A percentile compares a stretch with the other conserved stretches of the same genome.
phyloP scores from a whole-genome alignment of 2,888 invertebrate genomes.

The Apamea epomidion region DNA sequence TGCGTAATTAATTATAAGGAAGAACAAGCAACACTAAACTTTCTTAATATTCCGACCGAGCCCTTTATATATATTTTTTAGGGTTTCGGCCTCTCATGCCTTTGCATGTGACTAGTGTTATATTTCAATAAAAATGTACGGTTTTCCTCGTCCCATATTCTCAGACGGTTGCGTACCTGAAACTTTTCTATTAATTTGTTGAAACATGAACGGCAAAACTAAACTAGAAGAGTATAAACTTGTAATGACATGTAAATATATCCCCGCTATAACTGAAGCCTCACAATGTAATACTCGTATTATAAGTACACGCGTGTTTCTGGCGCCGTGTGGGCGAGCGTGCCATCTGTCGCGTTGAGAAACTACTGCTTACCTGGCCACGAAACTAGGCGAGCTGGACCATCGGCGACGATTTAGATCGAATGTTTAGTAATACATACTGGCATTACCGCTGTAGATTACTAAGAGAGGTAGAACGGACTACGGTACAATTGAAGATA shows the following conservation, averaged over 20 bases:
- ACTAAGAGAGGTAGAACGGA: conserved; percentile 8
- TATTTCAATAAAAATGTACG: neutral
- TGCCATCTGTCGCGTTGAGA: conserved; percentile 82
- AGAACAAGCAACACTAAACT: conserved; percentile 3
- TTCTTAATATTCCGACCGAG: neutral
- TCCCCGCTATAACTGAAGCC: conserved; percentile 55
- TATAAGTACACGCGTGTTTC: conserved; percentile 68
- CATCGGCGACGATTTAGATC: conserved; percentile 20
- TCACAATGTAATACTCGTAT: conserved; percentile 50
- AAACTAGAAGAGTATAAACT: neutral
- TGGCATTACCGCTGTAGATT: conserved; percentile 10
- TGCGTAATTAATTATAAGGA: conserved; percentile 27
- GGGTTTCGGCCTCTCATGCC: neutral
- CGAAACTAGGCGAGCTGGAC: conserved; percentile 60
- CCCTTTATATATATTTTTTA: neutral
- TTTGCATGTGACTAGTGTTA: neutral
- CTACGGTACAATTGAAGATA: conserved; percentile 16
- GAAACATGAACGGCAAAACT: neutral
- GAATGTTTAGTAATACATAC: conserved; percentile 38
- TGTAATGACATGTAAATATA: conserved; percentile 4
- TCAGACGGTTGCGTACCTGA: neutral
- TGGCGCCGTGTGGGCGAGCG: conserved; percentile 84
- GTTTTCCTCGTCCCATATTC: neutral
- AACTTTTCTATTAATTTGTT: neutral
- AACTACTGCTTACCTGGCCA: conserved; percentile 71